phyloP scores from a whole-genome alignment of 2,888 invertebrate species.

The Nomada hirtipes region DNA sequence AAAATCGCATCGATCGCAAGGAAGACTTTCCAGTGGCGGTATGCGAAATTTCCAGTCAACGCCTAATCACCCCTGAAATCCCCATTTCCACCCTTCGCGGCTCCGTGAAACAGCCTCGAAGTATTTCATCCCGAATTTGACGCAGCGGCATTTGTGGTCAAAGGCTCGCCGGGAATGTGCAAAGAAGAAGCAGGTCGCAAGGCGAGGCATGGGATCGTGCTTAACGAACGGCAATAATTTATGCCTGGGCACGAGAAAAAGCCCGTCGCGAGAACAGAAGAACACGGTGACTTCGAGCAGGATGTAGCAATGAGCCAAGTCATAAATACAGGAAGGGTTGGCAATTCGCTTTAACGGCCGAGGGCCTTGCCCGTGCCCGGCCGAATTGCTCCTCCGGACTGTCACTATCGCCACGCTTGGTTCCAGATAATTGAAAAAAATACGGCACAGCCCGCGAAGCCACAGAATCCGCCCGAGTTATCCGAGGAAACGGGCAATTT shows the following conservation, averaged over 20 bases:
- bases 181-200: conserved; percentile 41
- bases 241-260: conserved; percentile 39
- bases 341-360: conserved; percentile 48
- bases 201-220: conserved; percentile 24
- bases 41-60: too few species aligned
- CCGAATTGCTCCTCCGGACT: conserved; percentile 13
- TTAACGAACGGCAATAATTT: conserved; percentile 68
- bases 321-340: conserved; percentile 46
- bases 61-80: too few species aligned
- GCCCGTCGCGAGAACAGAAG: conserved; percentile 29
- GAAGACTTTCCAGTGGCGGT: too few species aligned
- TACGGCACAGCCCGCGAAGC: neutral
- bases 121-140: neutral
- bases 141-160: neutral
- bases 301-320: conserved; percentile 16
- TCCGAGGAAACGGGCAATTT: neutral
- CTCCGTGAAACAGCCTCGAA: too few species aligned
- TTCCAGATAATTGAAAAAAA: conserved; percentile 30
- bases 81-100: neutral
- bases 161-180: conserved; percentile 20
- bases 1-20: too few species aligned
- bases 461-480: neutral
- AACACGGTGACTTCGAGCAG: neutral
- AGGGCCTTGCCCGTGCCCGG: neutral
- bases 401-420: neutral